Base-by-base conservation (phyloP, 1,140 invertebrate species). In the Drosophila kurseongensis region DNA sequence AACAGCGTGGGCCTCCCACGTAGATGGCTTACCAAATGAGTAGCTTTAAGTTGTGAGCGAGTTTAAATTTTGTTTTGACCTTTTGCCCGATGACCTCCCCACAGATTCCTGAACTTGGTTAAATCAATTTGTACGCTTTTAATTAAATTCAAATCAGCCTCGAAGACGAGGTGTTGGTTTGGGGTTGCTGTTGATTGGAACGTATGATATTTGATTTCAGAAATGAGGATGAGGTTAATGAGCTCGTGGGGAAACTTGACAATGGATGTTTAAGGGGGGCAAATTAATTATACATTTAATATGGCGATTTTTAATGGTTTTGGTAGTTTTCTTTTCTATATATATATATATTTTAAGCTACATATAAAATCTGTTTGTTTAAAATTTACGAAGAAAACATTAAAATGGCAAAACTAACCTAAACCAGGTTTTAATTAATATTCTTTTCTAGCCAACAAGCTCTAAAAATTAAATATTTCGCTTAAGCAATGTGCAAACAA, bases 101-200 rank as follows among this genome's bases (percentile, higher is more conserved):
- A 44, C 45, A 59, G 41, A 58, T 57, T 57, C 47, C 35, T 54
- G 42, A 78, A 78, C 67, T 57, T 57, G 52, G 51, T 61, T 75
- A 77, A 86, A 88, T 88, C 84, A 88, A 89, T 89, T 88, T 88
- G 76, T 83, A 78, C 56, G 83, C 72, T 89, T 89, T 86, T 88
- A 88, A 88, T 88, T 89, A 88, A 88, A 89, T 88, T 89, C 84
- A 89, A 88, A 89, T 88, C 78, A 83, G 56, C 75, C 68, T 41
- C 18, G 47, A 27, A 42, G 45, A 35, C 38, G 57, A 59, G 47
- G 36, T 56, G 23, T 48, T 23, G 60, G 55, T 23, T 59, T 58
- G 23, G n/a, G 29, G 6, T 5, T 40, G 27, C 23, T 13, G 27
- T 51, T 48, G 67, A 69, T 45, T 48, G 61, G 45, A 63, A 65